Evolutionary conservation across 1,140 invertebrate genomes (phyloP), one percentile per base, ranked within the genome.

Genomic region (Leptinotarsa defecta): DNA sequence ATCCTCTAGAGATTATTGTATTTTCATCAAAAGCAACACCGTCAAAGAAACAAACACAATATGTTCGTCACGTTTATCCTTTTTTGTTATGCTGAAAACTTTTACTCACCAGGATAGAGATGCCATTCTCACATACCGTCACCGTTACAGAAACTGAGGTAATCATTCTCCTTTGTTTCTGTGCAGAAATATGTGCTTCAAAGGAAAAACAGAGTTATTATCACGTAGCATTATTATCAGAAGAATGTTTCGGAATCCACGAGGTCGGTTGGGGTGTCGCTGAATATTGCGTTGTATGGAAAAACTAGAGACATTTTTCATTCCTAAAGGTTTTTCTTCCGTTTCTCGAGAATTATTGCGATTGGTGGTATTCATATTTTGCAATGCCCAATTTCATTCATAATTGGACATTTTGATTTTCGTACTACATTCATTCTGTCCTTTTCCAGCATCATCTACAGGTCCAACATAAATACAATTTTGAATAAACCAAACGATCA

Each of bases 111-210:
- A 67, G 64, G 13, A 34, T 22, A 67, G 64, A 67, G 11, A 34
- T 22, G 64, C 15, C 22, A 22, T 24, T 67, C 64, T 67, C 64
- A 67, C 22, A 67, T 15, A 34, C 64, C 13, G 27, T 11, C 27
- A 67, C 64, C 27, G 64, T 24, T 67, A 67, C 64, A 67, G 34
- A 67, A 67, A 67, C 64, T n/a, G n/a, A 15, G 64, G 20, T 67
- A 24, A 24, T 34, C 64, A 24, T 67, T 67, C 15, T 67, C 20
- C 22, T 67, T 67, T 67, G 64, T 67, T 15, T 67, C 22, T 22
- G 64, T 13, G 6, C 27, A 67, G n/a, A 34, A 67, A 34, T 8
- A 67, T 24, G 27, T n/a, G 19, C 8, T 57, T 57, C 52, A 57
- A 57, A 57, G 52, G n/a, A 19, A 19, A 57, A 17, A 57, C 52